Base-by-base conservation (phyloP, 2,113 vertebrate species). In the Bufo bufo region DNA sequence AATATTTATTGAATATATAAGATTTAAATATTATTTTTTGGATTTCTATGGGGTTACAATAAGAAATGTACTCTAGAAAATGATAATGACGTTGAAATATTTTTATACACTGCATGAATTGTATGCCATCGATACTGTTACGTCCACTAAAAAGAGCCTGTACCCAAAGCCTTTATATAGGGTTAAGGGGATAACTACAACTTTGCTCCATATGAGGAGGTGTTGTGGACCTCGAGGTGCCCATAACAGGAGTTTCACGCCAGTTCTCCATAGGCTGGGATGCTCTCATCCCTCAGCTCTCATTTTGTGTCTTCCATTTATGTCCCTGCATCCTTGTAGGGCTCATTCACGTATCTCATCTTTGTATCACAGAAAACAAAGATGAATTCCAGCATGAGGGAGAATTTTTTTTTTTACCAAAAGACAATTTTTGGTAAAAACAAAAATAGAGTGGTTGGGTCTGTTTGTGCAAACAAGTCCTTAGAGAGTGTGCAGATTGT, bases 1-100 rank as follows among this genome's bases (percentile, higher is more conserved):
- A 80, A 45, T 87, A 87, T 87, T 87, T 87, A 87, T 87, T 87
- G 77, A 87, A 78, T 86, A 78, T 59, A 59, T 77, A 65, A 86
- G 85, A 86, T 16, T 78, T 78, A 78, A 86, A 78, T 86, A 86
- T 86, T 54, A 84, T 84, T 54, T 85, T 77, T 74, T 85, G 19
- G 23, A 66, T 65, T 80, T 77, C 2, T 61, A 77, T 19, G 43
- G 33, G 50, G 61, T 56, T 66, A 80, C 77, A 71, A 52, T 87
- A 63, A 66, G 58, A 78, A 87, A 80, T 69, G 77, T 87, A 80
- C 61, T 77, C 49, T 65, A 86, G 49, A 66, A 78, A 69, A 69
- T 43, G 43, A 49, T 63, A 16, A 50, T 66, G 56, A 59, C 20
- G 10, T 75, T 61, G 5, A 52, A 72, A 72, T 20, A 20, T 75